Percentiles rank a stretch among this genome's conserved stretches.
phyloP scores from a whole-genome alignment of 2,888 invertebrate species.

The Athalia cordata region DNA sequence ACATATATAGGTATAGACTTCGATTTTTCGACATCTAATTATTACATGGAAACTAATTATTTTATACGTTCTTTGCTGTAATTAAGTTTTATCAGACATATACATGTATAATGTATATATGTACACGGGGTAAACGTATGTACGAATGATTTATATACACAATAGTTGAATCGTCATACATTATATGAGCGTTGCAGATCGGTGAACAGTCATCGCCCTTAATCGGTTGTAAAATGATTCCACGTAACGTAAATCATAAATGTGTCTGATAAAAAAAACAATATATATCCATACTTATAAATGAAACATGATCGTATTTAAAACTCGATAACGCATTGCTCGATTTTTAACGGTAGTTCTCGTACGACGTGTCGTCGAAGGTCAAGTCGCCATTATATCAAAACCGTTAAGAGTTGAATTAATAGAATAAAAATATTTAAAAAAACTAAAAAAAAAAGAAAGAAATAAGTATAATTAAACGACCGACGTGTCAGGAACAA shows the following conservation, averaged over 20 bases:
- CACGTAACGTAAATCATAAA: background rate
- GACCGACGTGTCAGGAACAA: too few species aligned
- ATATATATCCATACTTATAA: too few species aligned
- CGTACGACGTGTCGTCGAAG: background rate
- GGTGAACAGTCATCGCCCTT: conserved; percentile 10
- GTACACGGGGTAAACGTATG: too few species aligned
- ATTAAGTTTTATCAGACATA: too few species aligned
- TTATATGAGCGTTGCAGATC: background rate
- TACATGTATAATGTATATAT: too few species aligned
- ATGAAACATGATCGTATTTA: background rate
- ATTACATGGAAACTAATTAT: too few species aligned
- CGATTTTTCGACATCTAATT: too few species aligned
- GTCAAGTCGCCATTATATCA: conserved; percentile 1
- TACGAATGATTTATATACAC: background rate
- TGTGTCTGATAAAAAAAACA: too few species aligned
- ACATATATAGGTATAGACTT: too few species aligned
- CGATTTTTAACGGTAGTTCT: background rate
- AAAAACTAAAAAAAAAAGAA: too few species aligned
- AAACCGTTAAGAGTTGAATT: conserved; percentile 10
- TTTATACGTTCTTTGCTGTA: too few species aligned
- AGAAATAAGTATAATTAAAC: too few species aligned
- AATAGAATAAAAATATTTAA: conserved; percentile 9
- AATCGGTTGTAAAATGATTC: conserved; percentile 2
- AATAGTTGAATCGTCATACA: background rate
- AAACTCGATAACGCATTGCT: conserved; percentile 10